Evolutionary conservation across 2,797 vertebrate species (phyloP), one percentile per base, ranked within the genome.

Genomic region (Aulostomus chinensis): DNA sequence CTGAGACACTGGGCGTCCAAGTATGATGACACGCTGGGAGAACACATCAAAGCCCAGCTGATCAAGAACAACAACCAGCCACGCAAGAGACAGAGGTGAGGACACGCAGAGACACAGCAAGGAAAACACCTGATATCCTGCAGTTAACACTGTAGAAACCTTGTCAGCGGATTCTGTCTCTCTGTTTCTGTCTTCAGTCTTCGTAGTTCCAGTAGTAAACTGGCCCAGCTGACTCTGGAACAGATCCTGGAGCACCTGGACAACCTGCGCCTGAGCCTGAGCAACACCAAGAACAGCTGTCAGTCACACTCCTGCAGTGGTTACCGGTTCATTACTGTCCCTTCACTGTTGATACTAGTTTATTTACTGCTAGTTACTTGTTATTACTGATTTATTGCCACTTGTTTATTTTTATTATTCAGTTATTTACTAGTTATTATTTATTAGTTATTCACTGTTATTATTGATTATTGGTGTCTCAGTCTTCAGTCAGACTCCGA

Each of bases 1-100:
- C 91, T 98, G 70, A 86, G 96, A 2, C 95, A 98, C 86, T 98
- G 96, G 96, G 93, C 95, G 10, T 84, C 95, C 57, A 95, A 95
- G 12, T 89, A 98, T 0, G 96, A 98, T 0, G 96, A 98, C 78
- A 89, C 91, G 0, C 84, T 98, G 64, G 94, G 90, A 0, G 96
- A 98, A 33, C 94, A 98, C 83, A 94, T 98, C 84, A 98, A 98
- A 37, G 93, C 95, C 0, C 89, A 98, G 73, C 93, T 98, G 8
- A 98, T 98, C 86, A 98, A 98, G 83, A 98, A 98, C 89, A 98
- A 98, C 90, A 98, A 95, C 85, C 93, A 97, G 26, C 96, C 96
- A 0, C 89, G 96, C 0, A 98, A 97, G 52, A 86, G 96, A 34
- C 96, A 98, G 69, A 98, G 96, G 96, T 97, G 36, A 54, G 52